Percentiles rank a stretch among this genome's conserved stretches.
Conservation (phyloP, 2,888 invertebrate genomes). For the Caprella mutica region DNA sequence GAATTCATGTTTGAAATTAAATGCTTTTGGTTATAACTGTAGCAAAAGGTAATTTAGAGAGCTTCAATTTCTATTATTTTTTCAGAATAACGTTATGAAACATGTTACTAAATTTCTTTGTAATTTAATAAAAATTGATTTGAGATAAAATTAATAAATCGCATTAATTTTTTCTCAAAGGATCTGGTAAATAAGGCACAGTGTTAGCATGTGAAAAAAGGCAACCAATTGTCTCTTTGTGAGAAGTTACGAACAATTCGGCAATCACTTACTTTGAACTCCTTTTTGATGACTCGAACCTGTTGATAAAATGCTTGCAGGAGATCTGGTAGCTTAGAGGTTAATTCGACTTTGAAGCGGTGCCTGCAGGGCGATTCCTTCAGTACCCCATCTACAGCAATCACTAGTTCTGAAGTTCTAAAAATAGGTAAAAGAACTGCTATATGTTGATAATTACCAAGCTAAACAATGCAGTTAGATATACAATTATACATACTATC, state of each 20-base stretch:
- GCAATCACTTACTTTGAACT: conserved; percentile 23
- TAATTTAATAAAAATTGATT: too few relatives aligned
- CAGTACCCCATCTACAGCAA: conserved; percentile 27
- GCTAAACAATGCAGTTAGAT: background rate
- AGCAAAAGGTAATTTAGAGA: too few relatives aligned
- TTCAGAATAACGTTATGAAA: too few relatives aligned
- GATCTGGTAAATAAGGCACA: background rate
- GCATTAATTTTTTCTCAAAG: background rate
- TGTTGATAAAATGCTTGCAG: conserved; percentile 24
- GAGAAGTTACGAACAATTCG: too few relatives aligned
- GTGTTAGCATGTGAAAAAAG: background rate
- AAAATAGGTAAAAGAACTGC: background rate
- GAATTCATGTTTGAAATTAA: too few relatives aligned
- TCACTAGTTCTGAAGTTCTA: conserved; percentile 30
- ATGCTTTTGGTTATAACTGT: too few relatives aligned
- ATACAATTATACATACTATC: conserved; percentile 1
- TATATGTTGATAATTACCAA: too few relatives aligned
- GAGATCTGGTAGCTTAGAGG: conserved; percentile 28
- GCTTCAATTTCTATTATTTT: too few relatives aligned
- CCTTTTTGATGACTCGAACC: conserved; percentile 27
- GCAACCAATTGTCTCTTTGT: too few relatives aligned
- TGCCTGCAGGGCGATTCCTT: conserved; percentile 21
- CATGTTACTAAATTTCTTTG: too few relatives aligned
- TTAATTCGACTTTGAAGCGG: conserved; percentile 21
- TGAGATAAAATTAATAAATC: background rate